Conservation (phyloP, 2,797 vertebrate genomes). For the Malurus leucopterus region DNA sequence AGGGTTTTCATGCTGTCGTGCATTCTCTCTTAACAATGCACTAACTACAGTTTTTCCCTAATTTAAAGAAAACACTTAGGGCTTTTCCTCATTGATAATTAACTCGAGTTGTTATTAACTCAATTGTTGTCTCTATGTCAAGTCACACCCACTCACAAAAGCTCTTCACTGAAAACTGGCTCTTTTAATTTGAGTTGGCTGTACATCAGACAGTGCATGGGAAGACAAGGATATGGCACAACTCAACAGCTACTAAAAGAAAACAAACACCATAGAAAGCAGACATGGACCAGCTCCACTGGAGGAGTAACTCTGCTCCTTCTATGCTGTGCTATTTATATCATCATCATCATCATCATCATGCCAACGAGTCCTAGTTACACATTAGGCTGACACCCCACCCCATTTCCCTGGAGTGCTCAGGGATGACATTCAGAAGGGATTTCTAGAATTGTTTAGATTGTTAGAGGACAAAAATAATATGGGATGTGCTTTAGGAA, state of each 20-base stretch:
- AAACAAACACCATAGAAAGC: constrained; percentile 56
- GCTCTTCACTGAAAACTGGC: constrained; percentile 36
- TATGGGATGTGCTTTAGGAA: not conserved
- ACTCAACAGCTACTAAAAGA: constrained; percentile 24
- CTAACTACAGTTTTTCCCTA: not conserved
- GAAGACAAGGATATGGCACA: constrained; percentile 38
- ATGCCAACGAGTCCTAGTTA: not conserved
- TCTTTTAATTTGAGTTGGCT: constrained; percentile 60
- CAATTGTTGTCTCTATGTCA: constrained; percentile 43
- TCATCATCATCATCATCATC: not conserved
- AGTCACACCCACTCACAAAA: constrained; percentile 51
- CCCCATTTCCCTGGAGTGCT: not conserved
- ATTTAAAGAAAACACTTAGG: not conserved
- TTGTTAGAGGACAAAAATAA: not conserved
- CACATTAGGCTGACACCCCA: not conserved
- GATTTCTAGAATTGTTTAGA: not conserved
- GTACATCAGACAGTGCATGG: constrained; percentile 33
- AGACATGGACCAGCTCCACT: constrained; percentile 42
- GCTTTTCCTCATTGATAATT: constrained; percentile 45
- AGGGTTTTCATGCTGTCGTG: not conserved
- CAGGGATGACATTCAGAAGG: not conserved
- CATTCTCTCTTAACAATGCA: not conserved
- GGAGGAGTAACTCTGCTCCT: constrained; percentile 30
- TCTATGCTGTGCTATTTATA: not conserved
- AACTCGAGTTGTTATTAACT: constrained; percentile 34